Evolutionary conservation across 2,797 vertebrate species (phyloP).

Genomic region (Antrozous pallidus): DNA sequence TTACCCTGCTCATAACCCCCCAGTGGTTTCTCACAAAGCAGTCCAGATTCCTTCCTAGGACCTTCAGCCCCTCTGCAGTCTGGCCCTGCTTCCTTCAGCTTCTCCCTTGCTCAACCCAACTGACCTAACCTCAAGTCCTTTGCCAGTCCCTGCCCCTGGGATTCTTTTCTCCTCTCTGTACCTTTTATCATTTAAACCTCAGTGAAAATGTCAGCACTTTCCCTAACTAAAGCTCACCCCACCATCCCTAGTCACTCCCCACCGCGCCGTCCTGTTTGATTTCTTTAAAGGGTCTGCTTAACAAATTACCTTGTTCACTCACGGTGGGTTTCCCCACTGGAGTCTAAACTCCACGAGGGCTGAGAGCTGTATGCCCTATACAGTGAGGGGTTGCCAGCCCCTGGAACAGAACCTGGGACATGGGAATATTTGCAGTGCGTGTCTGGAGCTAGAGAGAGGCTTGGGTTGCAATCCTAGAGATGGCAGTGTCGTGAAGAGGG

Average conservation of each 20-base stretch:
- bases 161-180: neutral
- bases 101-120: neutral
- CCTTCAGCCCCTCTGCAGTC: neutral
- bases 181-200: neutral
- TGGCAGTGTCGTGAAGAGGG: neutral
- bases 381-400: accelerated
- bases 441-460: neutral
- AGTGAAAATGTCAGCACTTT: neutral
- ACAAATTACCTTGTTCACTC: neutral
- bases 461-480: neutral
- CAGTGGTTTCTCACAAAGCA: neutral
- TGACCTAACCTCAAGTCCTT: neutral
- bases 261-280: neutral
- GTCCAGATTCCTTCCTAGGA: neutral
- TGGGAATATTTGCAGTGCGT: neutral
- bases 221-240: neutral
- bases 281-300: neutral
- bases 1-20: neutral
- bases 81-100: neutral
- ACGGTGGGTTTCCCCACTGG: neutral
- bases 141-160: neutral
- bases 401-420: neutral
- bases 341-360: neutral
- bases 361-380: neutral
- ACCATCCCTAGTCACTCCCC: neutral